These are phyloP conservation scores for Alexandromys fortis DNA, from an alignment of 2,113 vertebrate genomes.

Conservation along the genomic window DNA sequence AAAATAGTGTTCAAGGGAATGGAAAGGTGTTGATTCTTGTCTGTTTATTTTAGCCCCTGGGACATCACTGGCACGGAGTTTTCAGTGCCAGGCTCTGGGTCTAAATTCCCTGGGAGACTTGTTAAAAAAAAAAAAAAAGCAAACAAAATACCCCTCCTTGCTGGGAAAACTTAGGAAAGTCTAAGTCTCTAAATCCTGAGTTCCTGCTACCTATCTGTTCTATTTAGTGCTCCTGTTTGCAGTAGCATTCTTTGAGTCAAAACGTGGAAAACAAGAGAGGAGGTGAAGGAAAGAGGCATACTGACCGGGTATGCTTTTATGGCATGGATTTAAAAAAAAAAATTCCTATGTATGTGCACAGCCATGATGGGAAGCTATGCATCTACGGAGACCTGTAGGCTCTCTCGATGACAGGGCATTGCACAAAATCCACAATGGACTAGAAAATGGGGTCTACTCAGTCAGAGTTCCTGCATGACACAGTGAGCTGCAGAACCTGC, in stretches of 20 bases:
- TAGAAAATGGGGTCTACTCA: accelerated
- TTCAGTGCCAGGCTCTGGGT: background rate
- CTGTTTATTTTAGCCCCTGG: background rate
- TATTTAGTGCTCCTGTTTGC: background rate
- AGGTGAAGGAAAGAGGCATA: background rate
- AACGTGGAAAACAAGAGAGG: background rate
- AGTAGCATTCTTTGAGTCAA: background rate
- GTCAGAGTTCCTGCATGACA: background rate
- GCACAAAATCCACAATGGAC: accelerated
- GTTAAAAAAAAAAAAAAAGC: background rate
- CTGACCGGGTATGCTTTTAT: background rate
- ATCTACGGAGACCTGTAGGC: background rate
- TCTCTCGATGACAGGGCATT: background rate
- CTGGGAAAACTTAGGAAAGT: background rate
- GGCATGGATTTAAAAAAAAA: background rate
- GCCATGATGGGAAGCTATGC: background rate
- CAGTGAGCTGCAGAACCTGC: accelerated
- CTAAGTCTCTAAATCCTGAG: background rate
- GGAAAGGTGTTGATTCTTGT: too few relatives aligned
- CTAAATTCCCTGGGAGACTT: background rate
- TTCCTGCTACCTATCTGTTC: background rate
- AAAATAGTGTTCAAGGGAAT: background rate
- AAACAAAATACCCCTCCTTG: background rate
- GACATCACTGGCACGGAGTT: too few relatives aligned
- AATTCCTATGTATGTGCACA: too few relatives aligned